These are phyloP conservation scores for Tenthredo scrophulariae DNA, from an alignment of 2,888 invertebrate species.

Conservation along the genomic window DNA sequence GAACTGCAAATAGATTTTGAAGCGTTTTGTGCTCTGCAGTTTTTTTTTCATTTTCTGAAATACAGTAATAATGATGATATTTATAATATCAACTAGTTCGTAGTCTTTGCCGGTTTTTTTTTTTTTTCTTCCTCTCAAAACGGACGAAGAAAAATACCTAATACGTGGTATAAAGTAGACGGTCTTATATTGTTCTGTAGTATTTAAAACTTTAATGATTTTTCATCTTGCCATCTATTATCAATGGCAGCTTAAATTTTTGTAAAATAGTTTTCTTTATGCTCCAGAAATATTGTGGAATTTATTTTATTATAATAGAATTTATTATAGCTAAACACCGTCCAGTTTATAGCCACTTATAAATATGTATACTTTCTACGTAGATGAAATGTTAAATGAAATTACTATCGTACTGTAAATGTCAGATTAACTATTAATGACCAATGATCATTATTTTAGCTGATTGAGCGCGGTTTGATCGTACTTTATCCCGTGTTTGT, in stretches of 20 bases:
- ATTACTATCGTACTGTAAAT: background rate
- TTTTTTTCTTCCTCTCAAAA: too few relatives aligned
- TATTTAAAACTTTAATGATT: background rate
- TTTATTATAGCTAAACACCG: constrained; percentile 15
- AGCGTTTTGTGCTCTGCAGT: background rate
- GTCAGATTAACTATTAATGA: background rate
- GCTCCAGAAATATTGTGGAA: constrained; percentile 16
- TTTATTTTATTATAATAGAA: constrained; percentile 5
- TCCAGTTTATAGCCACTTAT: constrained; percentile 46
- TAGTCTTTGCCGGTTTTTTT: too few relatives aligned
- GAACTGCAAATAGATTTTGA: background rate
- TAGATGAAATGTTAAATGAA: background rate
- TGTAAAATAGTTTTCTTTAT: background rate
- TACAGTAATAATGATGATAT: constrained; percentile 8
- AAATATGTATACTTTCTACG: constrained; percentile 25
- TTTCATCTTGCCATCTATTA: background rate
- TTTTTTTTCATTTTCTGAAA: background rate
- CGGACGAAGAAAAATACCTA: background rate
- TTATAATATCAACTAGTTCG: background rate
- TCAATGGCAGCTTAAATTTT: background rate
- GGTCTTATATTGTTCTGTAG: background rate
- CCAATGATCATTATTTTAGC: constrained; percentile 16
- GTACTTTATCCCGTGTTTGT: background rate
- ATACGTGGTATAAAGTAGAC: constrained; percentile 31
- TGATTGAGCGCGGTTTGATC: background rate